phyloP scores from a whole-genome alignment of 2,113 vertebrate genomes.

The Pteronura brasiliensis region DNA sequence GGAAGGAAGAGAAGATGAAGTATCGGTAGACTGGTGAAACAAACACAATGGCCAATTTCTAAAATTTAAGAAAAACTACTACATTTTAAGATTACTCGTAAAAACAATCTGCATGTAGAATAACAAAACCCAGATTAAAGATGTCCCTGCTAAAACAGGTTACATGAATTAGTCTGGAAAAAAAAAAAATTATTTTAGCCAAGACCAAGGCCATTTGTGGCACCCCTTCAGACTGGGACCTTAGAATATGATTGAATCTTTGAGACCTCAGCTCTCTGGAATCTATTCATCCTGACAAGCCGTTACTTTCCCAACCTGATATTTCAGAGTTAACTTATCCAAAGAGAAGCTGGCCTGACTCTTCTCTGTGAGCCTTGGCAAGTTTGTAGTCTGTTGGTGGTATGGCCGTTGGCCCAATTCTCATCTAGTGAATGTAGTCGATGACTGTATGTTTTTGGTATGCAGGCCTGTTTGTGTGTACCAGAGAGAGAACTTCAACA shows the following conservation, averaged over 20 bases:
- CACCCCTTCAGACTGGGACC: not conserved
- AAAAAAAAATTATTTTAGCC: not conserved
- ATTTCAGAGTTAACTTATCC: conserved; percentile 65
- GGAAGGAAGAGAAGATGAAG: not conserved
- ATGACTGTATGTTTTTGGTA: conserved; percentile 76
- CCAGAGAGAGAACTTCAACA: conserved; percentile 61
- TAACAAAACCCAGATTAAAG: not conserved
- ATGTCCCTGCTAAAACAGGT: not conserved
- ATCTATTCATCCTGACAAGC: conserved; percentile 17
- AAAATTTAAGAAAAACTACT: conserved; percentile 6
- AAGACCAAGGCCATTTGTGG: not conserved
- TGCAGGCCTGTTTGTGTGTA: conserved; percentile 75
- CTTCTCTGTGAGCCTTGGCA: conserved; percentile 68
- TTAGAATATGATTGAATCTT: not conserved
- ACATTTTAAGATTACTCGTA: not conserved
- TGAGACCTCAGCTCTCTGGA: not conserved
- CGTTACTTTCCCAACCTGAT: conserved; percentile 45
- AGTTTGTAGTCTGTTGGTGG: conserved; percentile 76
- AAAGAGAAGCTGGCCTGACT: conserved; percentile 54
- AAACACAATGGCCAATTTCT: not conserved
- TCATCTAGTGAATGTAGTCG: conserved; percentile 59
- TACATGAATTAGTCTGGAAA: not conserved
- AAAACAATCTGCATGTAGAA: not conserved
- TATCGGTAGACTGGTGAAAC: not conserved
- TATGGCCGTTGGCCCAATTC: conserved; percentile 74